Evolutionary conservation across 2,888 invertebrate genomes (phyloP), one percentile per base, ranked within the genome.

Genomic region (Stramonita haemastoma): DNA sequence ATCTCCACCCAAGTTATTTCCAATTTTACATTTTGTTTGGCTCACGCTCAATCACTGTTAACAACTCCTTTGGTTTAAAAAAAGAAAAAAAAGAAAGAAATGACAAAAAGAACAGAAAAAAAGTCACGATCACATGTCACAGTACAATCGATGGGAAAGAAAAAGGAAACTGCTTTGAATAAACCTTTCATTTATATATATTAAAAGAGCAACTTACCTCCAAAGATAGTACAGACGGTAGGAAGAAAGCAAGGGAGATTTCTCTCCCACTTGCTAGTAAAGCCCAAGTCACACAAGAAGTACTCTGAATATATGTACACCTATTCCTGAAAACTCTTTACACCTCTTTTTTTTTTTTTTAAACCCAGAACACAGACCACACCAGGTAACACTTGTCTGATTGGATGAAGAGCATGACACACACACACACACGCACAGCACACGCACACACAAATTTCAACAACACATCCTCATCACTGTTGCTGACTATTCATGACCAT

Each of bases 251-350:
- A 32, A 19, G 32, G 77, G 77, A 15, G 13, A 29, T n/a, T 73
- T 29, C 73, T n/a, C 73, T n/a, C 29, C 73, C 46, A 46, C 81
- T 46, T 13, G 36, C 19, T 11, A 46, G 13, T 46, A 83, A 83
- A 46, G 26, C 26, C 29, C 5, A 79, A 79, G 77, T 79, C 77
- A 79, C 32, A 79, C 77, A 79, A 79, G 34, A 19, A 15, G 26
- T 46, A 83, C 26, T 83, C 81, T 83, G 81, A 46, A 46, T 83
- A 83, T 83, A n/a, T 83, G 46, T 46, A 83, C 81, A 83, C 46
- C 81, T 83, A 13, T 83, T 36, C 81, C 81, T 46, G 46, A 46
- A 36, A 83, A 83, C 8, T 5, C 36, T 22, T 17, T 26, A 32
- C 32, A 32, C 26, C 73, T n/a, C 2, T 46, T 46, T 8, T 46